Percentiles rank a stretch among this genome's conserved stretches.
Evolutionary conservation across 1,140 invertebrate species (phyloP).

Genomic region (Drosophila insularis): DNA sequence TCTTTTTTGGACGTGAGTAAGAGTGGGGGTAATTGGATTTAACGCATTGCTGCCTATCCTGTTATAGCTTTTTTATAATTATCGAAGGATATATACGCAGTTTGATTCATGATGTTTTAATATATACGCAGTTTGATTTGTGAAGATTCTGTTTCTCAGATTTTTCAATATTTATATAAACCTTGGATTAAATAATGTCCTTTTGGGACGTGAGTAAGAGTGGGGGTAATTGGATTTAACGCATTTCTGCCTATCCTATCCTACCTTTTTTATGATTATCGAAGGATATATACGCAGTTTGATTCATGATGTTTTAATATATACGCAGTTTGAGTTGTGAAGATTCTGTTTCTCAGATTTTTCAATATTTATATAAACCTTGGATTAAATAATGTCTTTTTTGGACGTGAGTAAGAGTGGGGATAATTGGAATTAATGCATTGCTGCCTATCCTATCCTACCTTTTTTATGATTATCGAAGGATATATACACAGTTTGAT

Average conservation of each 20-base stretch:
- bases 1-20: no score
- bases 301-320: no score
- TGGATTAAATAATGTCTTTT: neutral
- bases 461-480: no score
- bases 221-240: no score
- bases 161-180: no score
- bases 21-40: no score
- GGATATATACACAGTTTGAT: no score
- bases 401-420: neutral
- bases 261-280: neutral
- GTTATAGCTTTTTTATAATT: neutral
- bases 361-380: neutral
- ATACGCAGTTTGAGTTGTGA: slow-evolving; percentile 1
- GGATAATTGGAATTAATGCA: neutral
- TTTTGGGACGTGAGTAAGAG: no score
- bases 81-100: no score
- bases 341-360: neutral
- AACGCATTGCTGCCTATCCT: neutral
- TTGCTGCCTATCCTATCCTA: neutral
- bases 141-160: no score
- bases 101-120: neutral
- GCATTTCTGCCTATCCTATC: neutral
- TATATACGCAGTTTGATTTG: no score
- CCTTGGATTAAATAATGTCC: no score
- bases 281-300: neutral